Percentiles rank a stretch among this genome's conserved stretches.
phyloP scores from a whole-genome alignment of 2,888 invertebrate species.

The Adineta ricciae region DNA sequence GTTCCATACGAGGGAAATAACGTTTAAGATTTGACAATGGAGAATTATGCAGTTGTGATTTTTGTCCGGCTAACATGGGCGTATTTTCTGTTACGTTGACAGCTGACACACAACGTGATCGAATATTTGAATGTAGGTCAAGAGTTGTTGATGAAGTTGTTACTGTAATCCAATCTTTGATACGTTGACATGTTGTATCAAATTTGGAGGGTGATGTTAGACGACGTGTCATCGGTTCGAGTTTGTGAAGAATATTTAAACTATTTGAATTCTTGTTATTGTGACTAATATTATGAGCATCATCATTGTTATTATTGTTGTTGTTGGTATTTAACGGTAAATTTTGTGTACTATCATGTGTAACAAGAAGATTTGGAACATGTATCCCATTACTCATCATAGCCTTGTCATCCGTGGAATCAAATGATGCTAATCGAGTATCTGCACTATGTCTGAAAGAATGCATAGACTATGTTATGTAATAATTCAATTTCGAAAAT shows the following conservation, averaged over 20 bases:
- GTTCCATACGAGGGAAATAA: slow-evolving; percentile 1
- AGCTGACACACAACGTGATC: neutral
- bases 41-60: neutral
- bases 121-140: neutral
- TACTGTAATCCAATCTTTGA: slow-evolving; percentile 3
- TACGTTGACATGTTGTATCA: neutral
- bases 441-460: neutral
- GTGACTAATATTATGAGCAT: neutral
- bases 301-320: neutral
- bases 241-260: neutral
- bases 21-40: neutral
- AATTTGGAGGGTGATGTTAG: neutral
- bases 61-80: neutral
- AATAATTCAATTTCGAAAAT: neutral
- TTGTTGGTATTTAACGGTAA: neutral
- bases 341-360: neutral
- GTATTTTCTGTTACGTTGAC: neutral
- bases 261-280: neutral
- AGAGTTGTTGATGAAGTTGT: neutral
- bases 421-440: neutral
- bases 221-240: neutral
- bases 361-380: slow-evolving; percentile 12
- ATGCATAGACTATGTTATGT: neutral
- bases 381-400: neutral
- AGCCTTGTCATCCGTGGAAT: neutral